Evolutionary conservation across 2,888 invertebrate species (phyloP), one percentile per base, ranked within the genome.

Genomic region (Synanthedon vespiformis): DNA sequence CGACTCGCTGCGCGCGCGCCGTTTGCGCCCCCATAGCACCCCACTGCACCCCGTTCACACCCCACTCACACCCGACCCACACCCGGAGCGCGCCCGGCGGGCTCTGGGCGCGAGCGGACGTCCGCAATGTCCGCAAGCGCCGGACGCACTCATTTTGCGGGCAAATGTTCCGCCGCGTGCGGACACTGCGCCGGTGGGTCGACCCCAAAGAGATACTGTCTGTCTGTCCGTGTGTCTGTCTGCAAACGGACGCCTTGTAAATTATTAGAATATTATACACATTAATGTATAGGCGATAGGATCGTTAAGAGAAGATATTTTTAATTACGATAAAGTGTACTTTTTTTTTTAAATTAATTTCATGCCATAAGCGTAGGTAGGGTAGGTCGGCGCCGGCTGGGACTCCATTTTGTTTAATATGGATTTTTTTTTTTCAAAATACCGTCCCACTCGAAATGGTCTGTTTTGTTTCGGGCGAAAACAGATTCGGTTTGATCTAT

Each of bases 351-450:
- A 4, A 22, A 22, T 22, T 22, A 22, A 22, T 22, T 22, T 34
- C 34, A 34, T 82, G 83, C 81, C 82, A 81, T 81, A 80, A 74
- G 76, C 72, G 64, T 77, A 76, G 73, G 64, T 77, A 76, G 73
- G 44, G 56, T 62, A 69, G 63, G 63, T 56, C 6, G 51, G 54
- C 58, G 52, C 71, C 54, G 57, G 52, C 70, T 65, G 64, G 67
- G 63, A 68, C 77, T 73, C 70, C 73, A 70, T 68, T 72, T 70
- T 67, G 18, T 61, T 64, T 60, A 64, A 56, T 56, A 52, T 2
- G n/a, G 13, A 69, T 68, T 72, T 69, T 66, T 61, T 56, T 62
- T 64, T 62, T 61, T 59, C 49, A 62, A 55, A 50, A 53, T 59
- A 57, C 56, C 61, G 59, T 59, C 62, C 44, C 34, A 62, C 64